Evolutionary conservation across 2,888 invertebrate species (phyloP).

Genomic region (Drosophila ezoana): DNA sequence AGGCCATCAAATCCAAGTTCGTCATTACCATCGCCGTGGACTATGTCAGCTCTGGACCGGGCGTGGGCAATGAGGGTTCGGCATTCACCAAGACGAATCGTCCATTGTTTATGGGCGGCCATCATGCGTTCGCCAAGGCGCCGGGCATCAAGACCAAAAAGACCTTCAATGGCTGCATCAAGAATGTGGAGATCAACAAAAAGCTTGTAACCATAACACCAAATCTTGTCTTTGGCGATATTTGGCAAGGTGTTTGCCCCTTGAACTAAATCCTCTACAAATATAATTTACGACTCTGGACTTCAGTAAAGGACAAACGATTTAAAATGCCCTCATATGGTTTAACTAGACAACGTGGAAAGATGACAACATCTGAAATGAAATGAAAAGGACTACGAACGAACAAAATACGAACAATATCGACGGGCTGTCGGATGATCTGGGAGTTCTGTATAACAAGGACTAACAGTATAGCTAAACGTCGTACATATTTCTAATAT

Average conservation of each 20-base stretch:
- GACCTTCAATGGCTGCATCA: conserved; percentile 93
- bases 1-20: conserved; percentile 95
- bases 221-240: conserved; percentile 89
- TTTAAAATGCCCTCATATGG: conserved; percentile 2
- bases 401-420: conserved; percentile 68
- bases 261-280: conserved; percentile 86
- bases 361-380: conserved; percentile 34
- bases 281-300: background rate
- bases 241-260: conserved; percentile 92
- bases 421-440: conserved; percentile 36
- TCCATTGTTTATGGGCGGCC: conserved; percentile 96
- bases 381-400: conserved; percentile 61
- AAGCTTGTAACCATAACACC: conserved; percentile 85
- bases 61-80: conserved; percentile 88
- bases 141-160: conserved; percentile 90
- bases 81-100: conserved; percentile 92
- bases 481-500: conserved; percentile 56
- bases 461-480: conserved; percentile 17
- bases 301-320: conserved; percentile 28
- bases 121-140: conserved; percentile 86
- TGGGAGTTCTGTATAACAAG: conserved; percentile 10
- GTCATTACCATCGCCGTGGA: conserved; percentile 95
- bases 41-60: conserved; percentile 90
- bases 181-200: conserved; percentile 88
- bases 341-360: conserved; percentile 1